phyloP scores from a whole-genome alignment of 2,113 vertebrate genomes.

The Edolisoma coerulescens region DNA sequence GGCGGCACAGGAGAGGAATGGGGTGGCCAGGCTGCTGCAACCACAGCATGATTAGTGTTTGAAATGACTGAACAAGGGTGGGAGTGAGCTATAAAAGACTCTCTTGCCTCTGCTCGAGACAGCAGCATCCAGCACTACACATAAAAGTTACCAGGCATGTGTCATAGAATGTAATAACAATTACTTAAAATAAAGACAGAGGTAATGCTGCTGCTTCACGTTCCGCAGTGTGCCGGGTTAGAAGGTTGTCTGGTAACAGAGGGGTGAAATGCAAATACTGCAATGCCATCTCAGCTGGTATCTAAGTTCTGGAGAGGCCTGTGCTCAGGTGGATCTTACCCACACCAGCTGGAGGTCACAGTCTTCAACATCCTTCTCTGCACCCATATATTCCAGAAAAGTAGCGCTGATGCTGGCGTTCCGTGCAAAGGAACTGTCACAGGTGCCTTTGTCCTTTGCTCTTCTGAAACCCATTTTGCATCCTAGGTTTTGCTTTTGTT shows the following conservation, averaged over 20 bases:
- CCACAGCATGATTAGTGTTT: background rate
- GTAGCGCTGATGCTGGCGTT: fast-evolving
- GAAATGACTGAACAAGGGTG: background rate
- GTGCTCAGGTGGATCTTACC: background rate
- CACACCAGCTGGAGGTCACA: background rate
- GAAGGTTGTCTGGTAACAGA: background rate
- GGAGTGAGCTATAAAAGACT: background rate
- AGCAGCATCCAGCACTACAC: background rate
- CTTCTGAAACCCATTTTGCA: background rate
- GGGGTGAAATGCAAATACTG: background rate
- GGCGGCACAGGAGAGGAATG: background rate
- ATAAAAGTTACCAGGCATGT: background rate
- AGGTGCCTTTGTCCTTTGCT: background rate
- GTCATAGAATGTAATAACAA: background rate
- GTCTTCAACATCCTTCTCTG: background rate
- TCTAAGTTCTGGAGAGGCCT: background rate
- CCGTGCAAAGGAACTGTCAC: background rate
- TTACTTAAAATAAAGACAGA: background rate
- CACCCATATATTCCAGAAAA: background rate
- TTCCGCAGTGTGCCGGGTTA: background rate
- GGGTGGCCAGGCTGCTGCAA: background rate
- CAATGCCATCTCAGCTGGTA: background rate
- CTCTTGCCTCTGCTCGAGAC: background rate
- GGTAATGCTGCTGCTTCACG: background rate
- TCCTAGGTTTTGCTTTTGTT: background rate